These are phyloP conservation scores for Petrophora chlorosata DNA, from an alignment of 2,888 invertebrate genomes.

Conservation along the genomic window DNA sequence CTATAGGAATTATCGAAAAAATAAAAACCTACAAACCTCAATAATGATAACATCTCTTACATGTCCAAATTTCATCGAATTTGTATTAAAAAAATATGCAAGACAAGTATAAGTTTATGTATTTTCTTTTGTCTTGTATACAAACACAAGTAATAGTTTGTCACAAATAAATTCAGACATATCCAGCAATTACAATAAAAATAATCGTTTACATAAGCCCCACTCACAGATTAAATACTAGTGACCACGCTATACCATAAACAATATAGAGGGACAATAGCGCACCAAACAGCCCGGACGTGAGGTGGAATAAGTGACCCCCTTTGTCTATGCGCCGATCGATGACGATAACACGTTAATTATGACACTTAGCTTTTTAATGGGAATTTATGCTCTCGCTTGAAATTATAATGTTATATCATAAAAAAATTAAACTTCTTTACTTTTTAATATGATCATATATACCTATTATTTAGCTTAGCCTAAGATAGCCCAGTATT, in stretches of 20 bases:
- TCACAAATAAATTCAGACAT: constrained; percentile 28
- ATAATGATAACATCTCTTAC: no score
- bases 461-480: no score
- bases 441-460: no score
- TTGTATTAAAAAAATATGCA: no score
- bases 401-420: not conserved
- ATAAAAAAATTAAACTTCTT: no score
- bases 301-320: constrained; percentile 56
- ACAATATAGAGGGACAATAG: constrained; percentile 49
- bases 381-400: constrained; percentile 10
- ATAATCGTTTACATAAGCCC: constrained; percentile 53
- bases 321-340: constrained; percentile 54
- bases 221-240: no score
- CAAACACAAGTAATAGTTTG: not conserved
- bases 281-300: constrained; percentile 43
- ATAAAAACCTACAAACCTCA: no score
- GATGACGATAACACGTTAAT: constrained; percentile 54
- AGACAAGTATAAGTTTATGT: no score
- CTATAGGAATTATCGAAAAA: no score
- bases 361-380: constrained; percentile 45
- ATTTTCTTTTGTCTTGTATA: no score
- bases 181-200: constrained; percentile 46
- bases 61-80: no score
- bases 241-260: constrained; percentile 49
- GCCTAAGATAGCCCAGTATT: no score